A percentile compares a stretch with the other conserved stretches of the same genome.
Evolutionary conservation across 1,140 invertebrate species (phyloP).

Genomic region (Bombus superbus): DNA sequence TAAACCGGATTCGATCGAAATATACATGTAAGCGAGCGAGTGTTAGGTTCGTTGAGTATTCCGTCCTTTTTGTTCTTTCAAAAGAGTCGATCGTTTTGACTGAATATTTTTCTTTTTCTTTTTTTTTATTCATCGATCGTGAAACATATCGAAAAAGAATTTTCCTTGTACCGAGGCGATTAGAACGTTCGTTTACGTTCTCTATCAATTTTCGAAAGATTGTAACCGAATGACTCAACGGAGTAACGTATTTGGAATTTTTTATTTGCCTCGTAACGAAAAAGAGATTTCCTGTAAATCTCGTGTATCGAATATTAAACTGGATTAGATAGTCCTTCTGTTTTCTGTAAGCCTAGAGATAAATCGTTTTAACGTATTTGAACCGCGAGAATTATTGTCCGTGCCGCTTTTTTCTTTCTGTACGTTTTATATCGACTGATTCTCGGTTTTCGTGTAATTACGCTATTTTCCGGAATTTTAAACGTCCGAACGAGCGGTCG

Average conservation of each 20-base stretch:
- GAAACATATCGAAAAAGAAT: too few relatives aligned
- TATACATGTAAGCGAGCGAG: neutral
- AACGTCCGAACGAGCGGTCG: slow-evolving; percentile 42
- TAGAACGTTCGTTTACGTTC: too few relatives aligned
- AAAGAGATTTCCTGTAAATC: too few relatives aligned
- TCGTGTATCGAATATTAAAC: too few relatives aligned
- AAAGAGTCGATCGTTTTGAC: neutral
- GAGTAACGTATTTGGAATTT: too few relatives aligned
- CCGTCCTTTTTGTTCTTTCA: neutral
- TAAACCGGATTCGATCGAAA: neutral
- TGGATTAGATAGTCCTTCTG: too few relatives aligned
- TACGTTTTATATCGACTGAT: slow-evolving; percentile 46
- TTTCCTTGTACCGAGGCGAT: neutral
- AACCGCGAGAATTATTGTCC: too few relatives aligned
- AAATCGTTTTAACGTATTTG: too few relatives aligned
- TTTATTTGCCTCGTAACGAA: too few relatives aligned
- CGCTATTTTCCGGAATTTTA: slow-evolving; percentile 63
- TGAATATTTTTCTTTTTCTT: neutral
- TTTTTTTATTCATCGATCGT: neutral
- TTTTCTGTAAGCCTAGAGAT: too few relatives aligned
- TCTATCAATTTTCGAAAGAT: too few relatives aligned
- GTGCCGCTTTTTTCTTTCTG: neutral
- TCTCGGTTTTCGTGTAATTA: slow-evolving; percentile 59
- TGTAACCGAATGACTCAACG: too few relatives aligned
- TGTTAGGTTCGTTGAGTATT: neutral